These are phyloP conservation scores for Nezara viridula DNA, from an alignment of 2,888 invertebrate species.

Conservation along the genomic window DNA sequence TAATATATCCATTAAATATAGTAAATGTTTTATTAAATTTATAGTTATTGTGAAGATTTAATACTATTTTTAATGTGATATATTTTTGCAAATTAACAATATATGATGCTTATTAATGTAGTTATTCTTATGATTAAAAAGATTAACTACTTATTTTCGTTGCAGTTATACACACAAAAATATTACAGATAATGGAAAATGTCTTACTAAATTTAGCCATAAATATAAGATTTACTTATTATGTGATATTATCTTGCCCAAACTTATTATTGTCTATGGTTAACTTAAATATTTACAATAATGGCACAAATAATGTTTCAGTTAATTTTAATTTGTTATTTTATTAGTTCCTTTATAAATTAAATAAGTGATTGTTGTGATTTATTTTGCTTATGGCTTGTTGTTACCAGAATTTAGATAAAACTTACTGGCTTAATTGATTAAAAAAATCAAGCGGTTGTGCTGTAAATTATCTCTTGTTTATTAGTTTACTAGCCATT, in stretches of 20 bases:
- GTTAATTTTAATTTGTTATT: not conserved
- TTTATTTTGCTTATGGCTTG: not conserved
- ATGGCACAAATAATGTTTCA: not conserved
- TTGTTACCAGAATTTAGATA: constrained; percentile 1
- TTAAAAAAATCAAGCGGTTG: not conserved
- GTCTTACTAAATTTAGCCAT: not conserved
- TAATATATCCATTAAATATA: not conserved
- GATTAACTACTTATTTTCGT: not conserved
- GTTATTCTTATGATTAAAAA: not conserved
- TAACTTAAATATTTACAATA: not conserved
- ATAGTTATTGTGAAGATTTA: not conserved
- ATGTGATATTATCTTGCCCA: constrained; percentile 25
- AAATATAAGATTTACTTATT: not conserved
- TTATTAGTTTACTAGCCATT: not conserved
- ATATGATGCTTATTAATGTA: not conserved
- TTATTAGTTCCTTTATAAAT: not conserved
- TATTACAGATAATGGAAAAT: not conserved
- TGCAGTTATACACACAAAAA: not conserved
- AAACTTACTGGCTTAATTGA: not conserved
- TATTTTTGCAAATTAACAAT: not conserved
- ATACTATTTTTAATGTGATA: constrained; percentile 19
- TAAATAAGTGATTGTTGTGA: not conserved
- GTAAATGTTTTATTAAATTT: not conserved
- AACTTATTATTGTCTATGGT: not conserved
- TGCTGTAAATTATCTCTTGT: not conserved